Evolutionary conservation across 1,140 invertebrate genomes (phyloP), one percentile per base, ranked within the genome.

Genomic region (Hestina assimilis): DNA sequence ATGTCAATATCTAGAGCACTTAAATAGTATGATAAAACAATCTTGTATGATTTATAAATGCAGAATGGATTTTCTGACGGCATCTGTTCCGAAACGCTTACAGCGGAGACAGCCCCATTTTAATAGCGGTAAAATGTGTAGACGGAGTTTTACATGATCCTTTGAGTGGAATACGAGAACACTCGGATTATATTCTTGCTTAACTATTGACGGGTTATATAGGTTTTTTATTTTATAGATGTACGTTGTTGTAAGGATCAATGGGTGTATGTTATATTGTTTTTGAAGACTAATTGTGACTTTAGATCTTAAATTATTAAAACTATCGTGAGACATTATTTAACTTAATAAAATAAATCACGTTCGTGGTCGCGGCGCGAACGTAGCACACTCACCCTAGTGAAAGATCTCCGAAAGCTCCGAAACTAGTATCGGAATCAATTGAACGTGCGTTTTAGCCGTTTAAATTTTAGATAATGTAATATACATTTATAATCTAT

Each of bases 11-110:
- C 11, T 8, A 14, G 15, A 17, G 4, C 7, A 5, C 26, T 19
- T 19, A 46, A 46, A 46, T 15, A 31, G 19, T 29, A 46, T 26
- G 9, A 46, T 31, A 46, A 46, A 46, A 46, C 31, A 31, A 29
- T 46, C 43, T 31, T 17, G 17, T 31, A n/a, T 46, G 26, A 31
- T 31, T 31, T 45, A 45, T 46, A 46, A 46, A 31, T 20, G 28
- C 23, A 7, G 43, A 31, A 46, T 19, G 43, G 26, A 31, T 46
- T 46, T 31, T n/a, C 26, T 8, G 43, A 19, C 15, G 28, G 43
- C 43, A 46, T 24, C 26, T 46, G 43, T 19, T 19, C 8, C 15
- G 5, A 38, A 38, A 8, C 43, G 26, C 2, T 46, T 46, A 20
- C 14, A 38, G 31, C 21, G 23, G 41, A 45, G 42, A 45, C 42